These are phyloP conservation scores for Eurystomus glaucurus DNA, from an alignment of 2,797 vertebrate genomes.

Conservation along the genomic window DNA sequence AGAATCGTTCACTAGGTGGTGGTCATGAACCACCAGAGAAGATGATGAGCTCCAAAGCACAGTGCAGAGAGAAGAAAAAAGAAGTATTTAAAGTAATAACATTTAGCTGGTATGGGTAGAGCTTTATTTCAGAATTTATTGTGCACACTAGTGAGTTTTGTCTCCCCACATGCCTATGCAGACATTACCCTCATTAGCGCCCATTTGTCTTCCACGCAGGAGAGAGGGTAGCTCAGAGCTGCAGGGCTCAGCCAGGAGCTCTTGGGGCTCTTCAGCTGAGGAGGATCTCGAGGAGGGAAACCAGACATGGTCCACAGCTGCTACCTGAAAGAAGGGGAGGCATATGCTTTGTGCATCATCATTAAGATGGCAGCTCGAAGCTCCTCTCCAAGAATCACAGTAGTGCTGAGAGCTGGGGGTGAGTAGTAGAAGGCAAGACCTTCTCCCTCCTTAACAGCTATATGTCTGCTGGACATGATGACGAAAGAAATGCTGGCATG, in stretches of 20 bases:
- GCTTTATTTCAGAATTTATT: background rate
- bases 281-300: background rate
- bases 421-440: background rate
- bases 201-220: accelerated
- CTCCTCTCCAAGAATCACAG: background rate
- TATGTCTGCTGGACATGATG: accelerated
- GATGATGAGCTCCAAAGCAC: accelerated
- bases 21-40: background rate
- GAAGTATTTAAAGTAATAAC: background rate
- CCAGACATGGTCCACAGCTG: accelerated
- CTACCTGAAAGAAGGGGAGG: background rate
- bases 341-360: background rate
- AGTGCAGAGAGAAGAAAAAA: accelerated
- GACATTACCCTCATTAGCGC: accelerated
- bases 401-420: accelerated
- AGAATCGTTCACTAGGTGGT: constrained; percentile 43
- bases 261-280: accelerated
- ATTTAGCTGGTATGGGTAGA: accelerated
- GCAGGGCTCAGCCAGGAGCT: background rate
- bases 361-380: background rate
- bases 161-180: accelerated
- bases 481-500: background rate
- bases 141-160: too few relatives aligned
- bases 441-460: accelerated
- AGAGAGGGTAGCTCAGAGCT: too few relatives aligned